A percentile compares a stretch with the other conserved stretches of the same genome.
Evolutionary conservation across 92 coral and sea anemone genomes (phyloP).

Genomic region (Siderastrea siderea): DNA sequence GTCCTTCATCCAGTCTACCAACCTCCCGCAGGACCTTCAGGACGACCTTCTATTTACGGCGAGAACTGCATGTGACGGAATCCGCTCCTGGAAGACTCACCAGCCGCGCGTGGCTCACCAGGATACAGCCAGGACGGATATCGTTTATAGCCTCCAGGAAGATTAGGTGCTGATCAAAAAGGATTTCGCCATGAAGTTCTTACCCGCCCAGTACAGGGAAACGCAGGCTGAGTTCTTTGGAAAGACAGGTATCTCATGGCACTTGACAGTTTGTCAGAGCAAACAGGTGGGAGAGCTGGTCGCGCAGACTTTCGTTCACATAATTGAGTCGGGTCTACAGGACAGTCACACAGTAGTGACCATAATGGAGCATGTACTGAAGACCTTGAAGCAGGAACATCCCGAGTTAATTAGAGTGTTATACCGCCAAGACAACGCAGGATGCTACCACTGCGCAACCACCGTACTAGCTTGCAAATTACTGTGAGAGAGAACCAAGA

Average conservation of each 20-base stretch:
- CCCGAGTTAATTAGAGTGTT: slow-evolving; percentile 44
- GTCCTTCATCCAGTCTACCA: slow-evolving; percentile 30
- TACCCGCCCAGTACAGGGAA: slow-evolving; percentile 55
- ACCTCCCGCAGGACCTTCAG: slow-evolving; percentile 40
- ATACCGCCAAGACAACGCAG: too few relatives aligned
- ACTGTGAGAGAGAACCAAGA: too few relatives aligned
- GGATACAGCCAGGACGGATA: slow-evolving; percentile 53
- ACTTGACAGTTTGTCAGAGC: slow-evolving; percentile 52
- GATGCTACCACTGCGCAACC: too few relatives aligned
- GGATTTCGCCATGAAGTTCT: slow-evolving; percentile 69
- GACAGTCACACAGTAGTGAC: slow-evolving; percentile 59
- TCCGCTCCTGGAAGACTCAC: slow-evolving; percentile 46
- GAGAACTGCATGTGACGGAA: slow-evolving; percentile 36
- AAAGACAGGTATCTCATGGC: slow-evolving; percentile 69
- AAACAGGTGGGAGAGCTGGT: slow-evolving; percentile 24
- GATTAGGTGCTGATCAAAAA: slow-evolving; percentile 32
- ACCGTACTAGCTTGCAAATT: too few relatives aligned
- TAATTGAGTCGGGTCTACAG: slow-evolving; percentile 63
- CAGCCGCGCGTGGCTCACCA: slow-evolving; percentile 49
- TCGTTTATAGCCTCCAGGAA: slow-evolving; percentile 32
- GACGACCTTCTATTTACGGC: slow-evolving; percentile 54
- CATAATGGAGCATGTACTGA: slow-evolving; percentile 64
- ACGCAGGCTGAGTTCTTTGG: slow-evolving; percentile 68
- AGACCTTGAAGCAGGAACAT: slow-evolving; percentile 46
- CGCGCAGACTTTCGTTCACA: slow-evolving; percentile 68